Conservation (phyloP, 2,888 invertebrate species). For the Leistus spinibarbis region DNA sequence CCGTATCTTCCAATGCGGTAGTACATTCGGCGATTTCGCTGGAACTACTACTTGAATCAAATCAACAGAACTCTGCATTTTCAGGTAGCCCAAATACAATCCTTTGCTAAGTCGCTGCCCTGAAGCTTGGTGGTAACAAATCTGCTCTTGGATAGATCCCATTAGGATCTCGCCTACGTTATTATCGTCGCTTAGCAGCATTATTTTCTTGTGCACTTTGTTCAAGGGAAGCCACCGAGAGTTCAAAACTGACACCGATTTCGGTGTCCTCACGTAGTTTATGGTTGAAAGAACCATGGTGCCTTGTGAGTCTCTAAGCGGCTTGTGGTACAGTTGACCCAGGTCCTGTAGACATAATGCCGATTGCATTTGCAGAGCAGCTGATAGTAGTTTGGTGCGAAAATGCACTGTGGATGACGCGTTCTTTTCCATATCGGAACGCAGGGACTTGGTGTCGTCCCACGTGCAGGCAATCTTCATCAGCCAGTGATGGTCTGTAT, state of each 20-base stretch:
- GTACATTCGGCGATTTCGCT: conserved; percentile 88
- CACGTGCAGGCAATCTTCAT: conserved; percentile 97
- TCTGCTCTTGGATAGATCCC: conserved; percentile 84
- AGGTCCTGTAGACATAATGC: conserved; percentile 91
- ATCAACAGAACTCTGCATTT: conserved; percentile 95
- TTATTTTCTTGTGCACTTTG: conserved; percentile 79
- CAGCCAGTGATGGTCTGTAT: conserved; percentile 96
- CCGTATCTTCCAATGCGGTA: conserved; percentile 91
- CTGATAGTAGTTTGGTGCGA: conserved; percentile 88
- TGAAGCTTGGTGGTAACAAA: conserved; percentile 78
- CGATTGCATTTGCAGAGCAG: conserved; percentile 92
- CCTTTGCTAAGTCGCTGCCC: conserved; percentile 83
- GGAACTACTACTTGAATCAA: conserved; percentile 92
- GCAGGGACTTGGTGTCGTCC: conserved; percentile 92
- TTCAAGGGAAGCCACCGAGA: conserved; percentile 91
- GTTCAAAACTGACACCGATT: conserved; percentile 86
- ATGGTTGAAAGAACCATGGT: conserved; percentile 90
- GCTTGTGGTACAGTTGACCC: conserved; percentile 92
- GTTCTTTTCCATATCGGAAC: conserved; percentile 94
- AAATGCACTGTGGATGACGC: conserved; percentile 90
- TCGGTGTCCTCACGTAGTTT: conserved; percentile 79
- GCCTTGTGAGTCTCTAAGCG: conserved; percentile 86
- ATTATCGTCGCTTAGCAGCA: conserved; percentile 74
- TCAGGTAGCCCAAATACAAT: conserved; percentile 93
- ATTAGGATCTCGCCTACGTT: conserved; percentile 83